Evolutionary conservation across 2,888 invertebrate species (phyloP), one percentile per base, ranked within the genome.

Genomic region (Bellardia bayeri): DNA sequence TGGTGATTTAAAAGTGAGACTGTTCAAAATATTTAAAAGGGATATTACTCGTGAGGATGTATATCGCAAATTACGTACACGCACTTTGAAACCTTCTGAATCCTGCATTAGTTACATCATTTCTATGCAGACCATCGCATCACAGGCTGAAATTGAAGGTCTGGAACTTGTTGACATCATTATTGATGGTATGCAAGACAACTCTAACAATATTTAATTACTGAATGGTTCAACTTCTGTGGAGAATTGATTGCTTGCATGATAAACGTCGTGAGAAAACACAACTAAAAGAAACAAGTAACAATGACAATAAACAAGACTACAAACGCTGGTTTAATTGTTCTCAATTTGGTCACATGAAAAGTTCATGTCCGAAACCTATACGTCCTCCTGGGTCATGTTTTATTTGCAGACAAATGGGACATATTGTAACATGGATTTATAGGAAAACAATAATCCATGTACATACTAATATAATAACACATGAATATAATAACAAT

Each of bases 331-430:
- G 16, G 30, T 49, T 30, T 30, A 68, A 68, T 68, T 68, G 49
- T 16, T 68, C 49, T 7, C 23, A 68, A 16, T 68, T 68, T 49
- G 68, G 49, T 14, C 49, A 49, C 7, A 30, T 49, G 45, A 68
- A 68, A 49, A 68, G 30, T 8, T 23, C 49, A 7, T 68, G 68
- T 8, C 45, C 42, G 11, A 66, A 66, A 66, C 64, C 16, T 2
- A n/a, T 66, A 3, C 64, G 42, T 9, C 64, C 64, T 30, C 23
- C 68, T 9, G 68, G 68, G 5, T 68, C 49, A n/a, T 69, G 49
- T 30, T 69, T 51, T n/a, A 40, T 40, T 69, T 68, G 68, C 16
- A 42, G 45, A 8, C 42, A 66, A 66, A 66, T 66, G 66, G 45
- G 63, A 33, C 1, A 64, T 64, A 6, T 66, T 66, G 45, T 45